Evolutionary conservation across 37 sponge, comb jelly and placozoan species (phyloP), one percentile per base, ranked within the genome.

Genomic region (Ephydatia muelleri): DNA sequence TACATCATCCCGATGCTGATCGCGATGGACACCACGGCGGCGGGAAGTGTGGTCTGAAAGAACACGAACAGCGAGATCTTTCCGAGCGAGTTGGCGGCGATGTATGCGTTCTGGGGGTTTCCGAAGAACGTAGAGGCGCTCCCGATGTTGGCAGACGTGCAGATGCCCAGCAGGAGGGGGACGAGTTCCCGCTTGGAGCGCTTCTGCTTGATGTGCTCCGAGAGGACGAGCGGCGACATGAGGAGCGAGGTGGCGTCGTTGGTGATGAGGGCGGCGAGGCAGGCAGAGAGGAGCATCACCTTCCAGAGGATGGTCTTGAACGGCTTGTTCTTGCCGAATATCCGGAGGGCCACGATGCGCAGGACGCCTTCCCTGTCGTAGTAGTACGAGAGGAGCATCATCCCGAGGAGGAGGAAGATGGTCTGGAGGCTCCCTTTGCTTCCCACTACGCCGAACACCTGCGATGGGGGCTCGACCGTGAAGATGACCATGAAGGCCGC

Each of bases 111-210:
- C 65, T 91, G 88, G 2, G 84, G 87, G 37, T 91, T 91, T 19
- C 92, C 92, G 78, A 91, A 87, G 49, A 91, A 71, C 36, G 92
- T 91, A 0, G 92, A 84, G 3, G 88, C 87, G 78, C 92, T 91
- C 16, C 92, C 92, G 48, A 91, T 91, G 70, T 91, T 91, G n/a
- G 88, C 83, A 43, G 92, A 91, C 0, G 88, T 91, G 28, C 84
- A 80, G 35, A 91, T 91, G 3, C 78, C 92, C 9, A 91, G 75
- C 22, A 72, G 48, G 34, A 91, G 74, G 31, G 87, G 84, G 23
- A 77, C 57, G 49, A 87, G 38, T 31, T 91, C 92, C 22, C 79
- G 65, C 36, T 78, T 35, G 48, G 65, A 47, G 19, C 92, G 73
- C 28, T 73, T 64, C 69, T 91, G 87, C 33, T 65, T 66, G 16